phyloP scores from a whole-genome alignment of 2,113 vertebrate species.

The Pluvialis apricaria region DNA sequence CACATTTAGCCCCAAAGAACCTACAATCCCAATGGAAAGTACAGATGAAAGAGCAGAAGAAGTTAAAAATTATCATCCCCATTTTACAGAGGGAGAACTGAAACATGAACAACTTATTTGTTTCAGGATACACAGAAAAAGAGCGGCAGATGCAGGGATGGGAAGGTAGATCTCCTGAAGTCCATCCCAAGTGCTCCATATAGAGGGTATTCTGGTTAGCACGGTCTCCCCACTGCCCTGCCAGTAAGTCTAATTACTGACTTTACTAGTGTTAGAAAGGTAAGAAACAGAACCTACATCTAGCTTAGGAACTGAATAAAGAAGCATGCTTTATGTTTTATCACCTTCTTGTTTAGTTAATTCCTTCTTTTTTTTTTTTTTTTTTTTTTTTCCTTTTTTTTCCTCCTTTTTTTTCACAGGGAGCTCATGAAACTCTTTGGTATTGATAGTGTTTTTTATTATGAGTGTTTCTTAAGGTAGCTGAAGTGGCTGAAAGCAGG shows the following conservation, averaged over 20 bases:
- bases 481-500: background rate
- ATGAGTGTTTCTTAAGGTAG: background rate
- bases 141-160: background rate
- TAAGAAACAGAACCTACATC: background rate
- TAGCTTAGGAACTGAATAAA: background rate
- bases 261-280: background rate
- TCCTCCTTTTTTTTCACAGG: background rate
- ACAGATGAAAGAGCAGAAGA: background rate
- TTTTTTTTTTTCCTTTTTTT: background rate
- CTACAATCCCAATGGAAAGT: background rate
- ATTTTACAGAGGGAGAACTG: background rate
- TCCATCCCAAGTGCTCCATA: background rate
- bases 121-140: background rate
- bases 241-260: background rate
- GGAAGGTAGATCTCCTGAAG: background rate
- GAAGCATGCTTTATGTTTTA: background rate
- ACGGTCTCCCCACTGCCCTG: background rate
- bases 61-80: background rate
- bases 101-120: background rate
- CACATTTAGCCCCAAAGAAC: background rate
- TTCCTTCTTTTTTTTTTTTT: background rate
- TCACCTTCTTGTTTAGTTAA: constrained; percentile 2
- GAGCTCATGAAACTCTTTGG: background rate
- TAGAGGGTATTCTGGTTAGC: background rate
- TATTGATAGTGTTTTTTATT: background rate